These are phyloP conservation scores for Agrochola lychnidis DNA, from an alignment of 2,888 invertebrate genomes.

Conservation along the genomic window DNA sequence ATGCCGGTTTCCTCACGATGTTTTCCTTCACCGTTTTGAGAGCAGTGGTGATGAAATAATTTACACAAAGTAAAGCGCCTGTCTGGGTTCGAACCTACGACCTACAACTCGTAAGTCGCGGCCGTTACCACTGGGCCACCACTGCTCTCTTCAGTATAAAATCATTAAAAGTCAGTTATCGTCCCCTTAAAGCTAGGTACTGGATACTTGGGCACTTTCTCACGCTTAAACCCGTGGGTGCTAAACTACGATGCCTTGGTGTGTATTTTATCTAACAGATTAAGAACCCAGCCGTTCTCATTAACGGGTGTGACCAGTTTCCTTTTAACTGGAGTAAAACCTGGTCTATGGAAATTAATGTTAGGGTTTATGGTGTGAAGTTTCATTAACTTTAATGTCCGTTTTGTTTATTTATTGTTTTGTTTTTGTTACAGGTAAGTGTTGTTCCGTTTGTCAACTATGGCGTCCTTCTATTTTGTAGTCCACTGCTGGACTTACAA, in stretches of 20 bases:
- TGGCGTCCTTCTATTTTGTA: too few relatives aligned
- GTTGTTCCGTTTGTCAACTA: too few relatives aligned
- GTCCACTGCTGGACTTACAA: background rate
- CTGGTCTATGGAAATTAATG: slow-evolving; percentile 10
- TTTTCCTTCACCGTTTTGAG: too few relatives aligned
- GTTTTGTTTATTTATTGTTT: background rate
- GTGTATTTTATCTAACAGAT: slow-evolving; percentile 35
- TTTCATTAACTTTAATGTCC: background rate
- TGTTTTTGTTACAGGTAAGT: slow-evolving; percentile 52
- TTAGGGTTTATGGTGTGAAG: background rate
- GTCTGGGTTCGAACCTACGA: too few relatives aligned
- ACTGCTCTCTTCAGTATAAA: too few relatives aligned
- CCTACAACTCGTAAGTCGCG: too few relatives aligned
- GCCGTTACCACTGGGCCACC: too few relatives aligned
- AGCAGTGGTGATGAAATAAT: too few relatives aligned
- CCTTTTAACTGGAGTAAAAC: slow-evolving; percentile 3
- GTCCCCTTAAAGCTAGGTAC: too few relatives aligned
- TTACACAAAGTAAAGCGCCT: too few relatives aligned
- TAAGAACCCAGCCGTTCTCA: background rate
- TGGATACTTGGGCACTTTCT: slow-evolving; percentile 8
- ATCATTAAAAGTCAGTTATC: too few relatives aligned
- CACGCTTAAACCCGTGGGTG: slow-evolving; percentile 25
- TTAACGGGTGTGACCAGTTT: slow-evolving; percentile 26
- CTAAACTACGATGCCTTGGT: slow-evolving; percentile 8
- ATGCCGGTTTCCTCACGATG: too few relatives aligned